Percentiles rank a stretch among this genome's conserved stretches.
These are phyloP conservation scores for Pseudococcus viburni DNA, from an alignment of 2,888 invertebrate genomes.

Conservation along the genomic window DNA sequence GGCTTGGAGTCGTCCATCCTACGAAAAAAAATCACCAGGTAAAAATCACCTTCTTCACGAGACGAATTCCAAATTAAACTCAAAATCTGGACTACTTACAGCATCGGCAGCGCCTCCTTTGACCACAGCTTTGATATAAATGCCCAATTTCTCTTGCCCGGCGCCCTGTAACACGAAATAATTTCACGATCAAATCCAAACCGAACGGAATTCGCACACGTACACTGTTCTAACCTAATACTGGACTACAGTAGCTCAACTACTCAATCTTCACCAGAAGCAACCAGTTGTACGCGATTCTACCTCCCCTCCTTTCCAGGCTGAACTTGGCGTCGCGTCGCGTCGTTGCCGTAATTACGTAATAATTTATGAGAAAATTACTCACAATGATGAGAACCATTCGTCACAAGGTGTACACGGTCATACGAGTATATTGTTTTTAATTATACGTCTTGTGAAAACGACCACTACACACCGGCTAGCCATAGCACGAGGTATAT, in stretches of 20 bases:
- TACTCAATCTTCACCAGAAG: background rate
- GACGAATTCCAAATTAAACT: background rate
- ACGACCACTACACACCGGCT: background rate
- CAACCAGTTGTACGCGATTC: conserved; percentile 39
- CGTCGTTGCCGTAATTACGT: conserved; percentile 19
- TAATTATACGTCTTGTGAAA: background rate
- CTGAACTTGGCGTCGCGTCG: too few species aligned
- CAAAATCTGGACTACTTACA: conserved; percentile 71
- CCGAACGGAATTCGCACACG: background rate
- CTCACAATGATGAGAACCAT: conserved; percentile 48
- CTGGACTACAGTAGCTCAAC: background rate
- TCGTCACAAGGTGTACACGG: conserved; percentile 5
- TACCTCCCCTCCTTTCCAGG: background rate
- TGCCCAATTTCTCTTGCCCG: conserved; percentile 88
- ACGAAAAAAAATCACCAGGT: conserved; percentile 63
- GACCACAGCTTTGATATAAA: conserved; percentile 99
- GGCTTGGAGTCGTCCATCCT: conserved; percentile 94
- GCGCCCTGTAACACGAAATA: conserved; percentile 76
- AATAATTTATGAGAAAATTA: conserved; percentile 53
- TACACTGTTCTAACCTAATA: background rate
- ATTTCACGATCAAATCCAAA: background rate
- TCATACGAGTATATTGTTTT: background rate
- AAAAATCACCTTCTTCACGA: background rate
- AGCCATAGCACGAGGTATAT: background rate
- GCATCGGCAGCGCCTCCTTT: conserved; percentile 92